Evolutionary conservation across 1,140 invertebrate genomes (phyloP).

Genomic region (Papilio dardanus): DNA sequence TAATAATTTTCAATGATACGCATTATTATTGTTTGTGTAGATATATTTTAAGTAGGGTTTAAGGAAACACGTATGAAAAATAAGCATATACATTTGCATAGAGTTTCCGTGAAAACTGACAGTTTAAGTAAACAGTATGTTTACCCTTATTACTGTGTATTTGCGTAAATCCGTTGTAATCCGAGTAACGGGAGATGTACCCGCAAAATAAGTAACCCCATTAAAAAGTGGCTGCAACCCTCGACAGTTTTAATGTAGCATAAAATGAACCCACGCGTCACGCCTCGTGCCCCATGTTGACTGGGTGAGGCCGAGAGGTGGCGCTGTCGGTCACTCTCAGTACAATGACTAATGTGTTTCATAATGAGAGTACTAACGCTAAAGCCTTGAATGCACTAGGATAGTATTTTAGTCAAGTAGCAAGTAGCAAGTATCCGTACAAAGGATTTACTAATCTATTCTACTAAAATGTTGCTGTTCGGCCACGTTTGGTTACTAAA

Average conservation of each 20-base stretch:
- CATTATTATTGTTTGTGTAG: too few relatives aligned
- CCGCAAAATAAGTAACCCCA: conserved; percentile 76
- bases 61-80: too few relatives aligned
- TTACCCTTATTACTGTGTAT: background rate
- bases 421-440: too few relatives aligned
- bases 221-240: conserved; percentile 74
- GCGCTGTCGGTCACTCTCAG: conserved; percentile 50
- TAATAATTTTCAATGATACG: too few relatives aligned
- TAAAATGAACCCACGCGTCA: conserved; percentile 79
- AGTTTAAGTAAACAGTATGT: background rate
- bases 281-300: conserved; percentile 63
- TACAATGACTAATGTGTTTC: background rate
- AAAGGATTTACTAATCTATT: too few relatives aligned
- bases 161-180: conserved; percentile 4
- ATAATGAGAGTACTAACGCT: background rate
- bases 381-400: too few relatives aligned
- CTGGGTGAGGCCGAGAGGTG: conserved; percentile 52
- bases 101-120: too few relatives aligned
- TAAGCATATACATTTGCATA: too few relatives aligned
- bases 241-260: conserved; percentile 77
- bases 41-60: too few relatives aligned
- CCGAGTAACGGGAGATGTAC: conserved; percentile 45
- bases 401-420: too few relatives aligned
- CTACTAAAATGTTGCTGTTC: too few relatives aligned
- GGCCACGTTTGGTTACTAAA: too few relatives aligned